Base-by-base conservation (phyloP, 2,888 invertebrate genomes). In the Eilema caniola region DNA sequence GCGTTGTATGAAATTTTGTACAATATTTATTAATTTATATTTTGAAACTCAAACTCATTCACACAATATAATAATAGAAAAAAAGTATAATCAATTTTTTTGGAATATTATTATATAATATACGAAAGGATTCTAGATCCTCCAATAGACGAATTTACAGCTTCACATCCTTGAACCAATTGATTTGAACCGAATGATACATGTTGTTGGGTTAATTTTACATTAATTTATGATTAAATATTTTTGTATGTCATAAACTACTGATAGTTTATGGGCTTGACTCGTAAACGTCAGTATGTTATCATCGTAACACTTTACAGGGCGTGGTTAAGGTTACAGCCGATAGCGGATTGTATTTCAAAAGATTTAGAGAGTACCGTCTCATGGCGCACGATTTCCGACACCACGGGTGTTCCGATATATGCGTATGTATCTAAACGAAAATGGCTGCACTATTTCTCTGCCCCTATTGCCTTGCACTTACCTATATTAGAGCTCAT, bases 201-300 rank as follows among this genome's bases (percentile, higher is more conserved):
- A 37, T 11, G 2, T 0, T 24, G 20, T 61, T 53, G 57, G 0
- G 60, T 68, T 23, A 16, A 25, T 64, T 67, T 53, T 74, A 69
- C 33, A 20, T 28, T 62, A 56, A 41, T 23, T 10, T 12, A 47
- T 41, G 20, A 62, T 53, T 16, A 56, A 66, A 66, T 57, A 41
- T 62, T 80, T 85, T 80, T 67, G 79, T 77, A 82, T 85, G 78
- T 79, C 85, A 80, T 87, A 85, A 87, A 85, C 81, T 81, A 82
- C 77, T 70, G 75, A 78, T 80, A 76, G 71, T 86, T 86, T 86
- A 84, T 83, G 82, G 74, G 76, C 64, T 70, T 74, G 75, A 75
- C 79, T 83, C 86, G 72, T 87, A 86, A 87, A 87, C 83, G 83
- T 78, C 47, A 63, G 66, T 62, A 73, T 69, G 74, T 67, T 81